These are phyloP conservation scores for Mormyrus iriodes DNA, from an alignment of 2,113 vertebrate species.

Conservation along the genomic window DNA sequence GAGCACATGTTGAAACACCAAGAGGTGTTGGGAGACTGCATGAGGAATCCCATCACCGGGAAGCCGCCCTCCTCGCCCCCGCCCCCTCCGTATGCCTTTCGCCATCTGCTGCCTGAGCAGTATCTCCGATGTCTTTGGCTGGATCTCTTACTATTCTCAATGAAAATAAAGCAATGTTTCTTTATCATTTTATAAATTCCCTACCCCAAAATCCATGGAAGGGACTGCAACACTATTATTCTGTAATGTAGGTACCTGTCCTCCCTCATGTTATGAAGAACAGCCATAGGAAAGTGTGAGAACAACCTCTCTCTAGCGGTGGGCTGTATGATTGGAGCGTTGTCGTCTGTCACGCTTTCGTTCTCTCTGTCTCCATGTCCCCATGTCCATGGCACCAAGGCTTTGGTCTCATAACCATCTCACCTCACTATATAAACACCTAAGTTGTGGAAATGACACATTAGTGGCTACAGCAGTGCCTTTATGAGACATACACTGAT, in stretches of 20 bases:
- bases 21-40: slow-evolving; percentile 27
- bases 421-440: background rate
- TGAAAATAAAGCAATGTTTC: background rate
- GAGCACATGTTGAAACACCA: slow-evolving; percentile 41
- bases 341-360: background rate
- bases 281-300: background rate
- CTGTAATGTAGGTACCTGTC: background rate
- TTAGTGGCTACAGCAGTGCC: background rate
- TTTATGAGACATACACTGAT: too few species aligned
- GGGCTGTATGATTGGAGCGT: background rate
- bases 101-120: background rate
- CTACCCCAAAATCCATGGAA: background rate
- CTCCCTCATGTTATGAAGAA: background rate
- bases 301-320: background rate
- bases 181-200: background rate
- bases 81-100: slow-evolving; percentile 23
- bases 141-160: background rate
- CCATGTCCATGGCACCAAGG: background rate
- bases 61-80: too few species aligned
- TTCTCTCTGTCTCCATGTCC: background rate
- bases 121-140: background rate
- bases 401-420: background rate
- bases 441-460: background rate
- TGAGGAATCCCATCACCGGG: slow-evolving; percentile 28
- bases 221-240: background rate